Evolutionary conservation across 2,888 invertebrate species (phyloP).

Genomic region (Abrostola tripartita): DNA sequence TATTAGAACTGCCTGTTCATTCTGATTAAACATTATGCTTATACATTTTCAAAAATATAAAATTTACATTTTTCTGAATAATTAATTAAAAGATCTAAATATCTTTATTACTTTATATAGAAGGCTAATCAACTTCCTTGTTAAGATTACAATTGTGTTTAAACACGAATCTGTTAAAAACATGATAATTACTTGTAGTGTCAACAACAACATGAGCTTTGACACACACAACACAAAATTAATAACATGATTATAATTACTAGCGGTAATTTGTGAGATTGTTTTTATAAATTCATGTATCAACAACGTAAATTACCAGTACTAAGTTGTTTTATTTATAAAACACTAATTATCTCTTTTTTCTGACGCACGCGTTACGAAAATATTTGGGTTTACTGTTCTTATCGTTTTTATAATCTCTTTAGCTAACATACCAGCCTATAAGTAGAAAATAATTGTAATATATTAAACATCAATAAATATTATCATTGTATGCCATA

Average conservation of each 20-base stretch:
- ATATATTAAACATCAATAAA: no score
- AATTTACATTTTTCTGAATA: no score
- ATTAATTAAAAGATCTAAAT: no score
- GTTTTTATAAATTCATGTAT: conserved; percentile 10
- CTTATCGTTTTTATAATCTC: neutral
- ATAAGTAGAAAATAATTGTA: no score
- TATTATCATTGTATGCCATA: no score
- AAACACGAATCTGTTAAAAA: conserved; percentile 19
- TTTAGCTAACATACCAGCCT: no score
- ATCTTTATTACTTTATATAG: conserved; percentile 10
- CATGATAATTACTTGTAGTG: conserved; percentile 35
- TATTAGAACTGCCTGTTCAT: neutral
- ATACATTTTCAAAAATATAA: no score
- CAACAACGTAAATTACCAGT: conserved; percentile 8
- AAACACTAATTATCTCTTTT: conserved; percentile 22
- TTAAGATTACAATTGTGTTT: conserved; percentile 18
- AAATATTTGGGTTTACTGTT: conserved; percentile 32
- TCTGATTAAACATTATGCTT: conserved; percentile 8
- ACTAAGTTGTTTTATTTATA: conserved; percentile 25
- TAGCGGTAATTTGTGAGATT: conserved; percentile 10
- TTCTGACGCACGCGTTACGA: conserved; percentile 24
- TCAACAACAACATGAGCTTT: conserved; percentile 21
- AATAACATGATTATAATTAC: conserved; percentile 6
- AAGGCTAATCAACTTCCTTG: conserved; percentile 20
- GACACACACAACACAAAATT: conserved; percentile 33